Conservation (phyloP, 2,888 invertebrate species). For the Drosophila aldrichi region DNA sequence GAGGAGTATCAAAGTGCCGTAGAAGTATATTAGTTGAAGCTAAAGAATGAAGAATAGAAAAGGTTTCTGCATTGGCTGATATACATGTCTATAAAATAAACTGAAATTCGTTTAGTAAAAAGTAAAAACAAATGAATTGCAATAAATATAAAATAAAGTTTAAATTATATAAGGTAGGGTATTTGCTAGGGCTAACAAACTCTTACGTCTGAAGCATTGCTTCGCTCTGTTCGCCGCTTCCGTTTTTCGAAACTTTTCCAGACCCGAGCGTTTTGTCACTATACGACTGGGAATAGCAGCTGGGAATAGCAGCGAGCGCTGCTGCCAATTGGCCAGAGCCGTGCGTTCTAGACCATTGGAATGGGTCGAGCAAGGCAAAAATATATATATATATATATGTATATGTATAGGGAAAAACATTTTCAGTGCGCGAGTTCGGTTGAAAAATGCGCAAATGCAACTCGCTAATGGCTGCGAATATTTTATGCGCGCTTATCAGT, state of each 20-base stretch:
- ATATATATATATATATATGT: no score
- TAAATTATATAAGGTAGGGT: background rate
- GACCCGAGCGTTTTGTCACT: constrained; percentile 19
- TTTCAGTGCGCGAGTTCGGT: constrained; percentile 20
- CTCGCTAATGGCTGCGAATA: constrained; percentile 70
- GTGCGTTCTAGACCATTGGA: background rate
- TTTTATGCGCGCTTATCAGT: constrained; percentile 74
- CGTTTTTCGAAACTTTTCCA: constrained; percentile 1
- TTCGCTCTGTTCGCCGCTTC: background rate
- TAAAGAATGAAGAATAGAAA: no score
- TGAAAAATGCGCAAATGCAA: constrained; percentile 67
- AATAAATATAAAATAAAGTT: background rate
- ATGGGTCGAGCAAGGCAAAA: background rate
- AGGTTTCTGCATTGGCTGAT: no score
- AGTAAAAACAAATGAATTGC: background rate
- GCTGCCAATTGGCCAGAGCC: constrained; percentile 6
- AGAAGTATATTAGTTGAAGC: no score
- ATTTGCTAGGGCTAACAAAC: background rate
- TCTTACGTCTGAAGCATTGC: background rate
- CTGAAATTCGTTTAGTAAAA: no score
- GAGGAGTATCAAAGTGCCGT: background rate
- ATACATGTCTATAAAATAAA: no score
- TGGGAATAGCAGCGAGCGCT: background rate
- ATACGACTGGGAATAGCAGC: constrained; percentile 11
- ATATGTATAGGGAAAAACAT: background rate